Evolutionary conservation across 2,113 vertebrate species (phyloP), one percentile per base, ranked within the genome.

Genomic region (Grus americana): DNA sequence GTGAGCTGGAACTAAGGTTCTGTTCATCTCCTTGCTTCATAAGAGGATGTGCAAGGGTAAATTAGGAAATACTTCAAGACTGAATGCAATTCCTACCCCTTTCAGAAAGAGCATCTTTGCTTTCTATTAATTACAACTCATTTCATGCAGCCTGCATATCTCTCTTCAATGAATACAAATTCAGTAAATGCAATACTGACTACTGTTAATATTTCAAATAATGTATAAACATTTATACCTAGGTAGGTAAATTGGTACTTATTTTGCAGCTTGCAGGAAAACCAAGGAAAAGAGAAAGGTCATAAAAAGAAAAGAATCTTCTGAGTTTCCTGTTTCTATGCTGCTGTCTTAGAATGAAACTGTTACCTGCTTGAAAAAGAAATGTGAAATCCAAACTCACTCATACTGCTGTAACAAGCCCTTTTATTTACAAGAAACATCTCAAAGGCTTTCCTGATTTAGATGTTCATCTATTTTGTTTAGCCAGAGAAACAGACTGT

Each of bases 381-480:
- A 90, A 70, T 5, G 16, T 68, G 50, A 76, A 73, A 83, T 73
- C 7, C 22, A 82, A 50, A 62, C 17, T 79, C 27, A 19, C n/a
- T 62, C 11, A 5, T 36, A 23, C n/a, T 85, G 21, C 52, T 78
- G 19, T 42, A 84, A 47, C 24, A 74, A 46, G 19, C 17, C 57
- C 29, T 92, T 87, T 52, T 81, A 62, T 62, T 87, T 74, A 84
- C 50, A 54, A 24, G 55, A 46, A 94, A 81, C 22, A 15, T 46
- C 30, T 15, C 26, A 79, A 52, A 88, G 10, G 30, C 63, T 73
- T 88, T 55, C 23, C 30, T 85, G 12, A n/a, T 46, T 24, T 61
- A 71, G n/a, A 42, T 0, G 0, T 50, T 84, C 5, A 36, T 79
- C 42, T 50, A 0, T 32, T 85, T 57, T 49, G 12, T 92, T 88